Base-by-base conservation (phyloP, 2,888 invertebrate species). In the Thecophora atra region DNA sequence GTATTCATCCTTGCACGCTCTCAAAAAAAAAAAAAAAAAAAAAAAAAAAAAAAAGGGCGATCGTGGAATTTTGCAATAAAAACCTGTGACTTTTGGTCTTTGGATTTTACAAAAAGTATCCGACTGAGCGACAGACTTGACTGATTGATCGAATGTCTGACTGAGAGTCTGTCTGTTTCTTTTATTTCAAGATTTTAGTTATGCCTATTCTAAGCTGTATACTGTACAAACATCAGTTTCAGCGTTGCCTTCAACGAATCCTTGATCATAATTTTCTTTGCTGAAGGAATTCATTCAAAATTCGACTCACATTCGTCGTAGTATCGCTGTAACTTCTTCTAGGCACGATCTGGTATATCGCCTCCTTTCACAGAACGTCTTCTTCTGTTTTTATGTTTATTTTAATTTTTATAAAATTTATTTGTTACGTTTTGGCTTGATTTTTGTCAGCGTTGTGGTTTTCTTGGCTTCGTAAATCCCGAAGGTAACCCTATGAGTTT, bases 321-420 rank as follows among this genome's bases (percentile, higher is more conserved):
- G 42, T 56, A 58, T 68, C 68, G 67, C 28, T 15, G 56, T 47
- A 21, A 47, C 68, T 68, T 52, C n/a, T n/a, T n/a, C 58, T 58
- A 58, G 17, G 26, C 17, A 28, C 26, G 21, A 54, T 54, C 51
- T 51, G n/a, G n/a, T n/a, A n/a, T n/a, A 17, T 51, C 51, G 17
- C 1, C 1, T 17, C 17, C 19, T 37, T 37, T 37, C n/a, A n/a
- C n/a, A n/a, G n/a, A n/a, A n/a, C n/a, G 2, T 37, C 11, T 11
- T 37, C 37, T 37, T 37, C 37, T 11, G n/a, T 37, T 37, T 11
- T 8, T 2, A 21, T 21, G 21, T 54, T 54, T 24, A 21, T 54
- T 15, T 54, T 11, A 8, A n/a, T 21, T n/a, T 54, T 54, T n/a
- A 54, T 0, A 54, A 21, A 54, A 21, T 15, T 21, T 54, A 21